Conservation (phyloP, 2,888 invertebrate species). For the Agriotes lineatus region DNA sequence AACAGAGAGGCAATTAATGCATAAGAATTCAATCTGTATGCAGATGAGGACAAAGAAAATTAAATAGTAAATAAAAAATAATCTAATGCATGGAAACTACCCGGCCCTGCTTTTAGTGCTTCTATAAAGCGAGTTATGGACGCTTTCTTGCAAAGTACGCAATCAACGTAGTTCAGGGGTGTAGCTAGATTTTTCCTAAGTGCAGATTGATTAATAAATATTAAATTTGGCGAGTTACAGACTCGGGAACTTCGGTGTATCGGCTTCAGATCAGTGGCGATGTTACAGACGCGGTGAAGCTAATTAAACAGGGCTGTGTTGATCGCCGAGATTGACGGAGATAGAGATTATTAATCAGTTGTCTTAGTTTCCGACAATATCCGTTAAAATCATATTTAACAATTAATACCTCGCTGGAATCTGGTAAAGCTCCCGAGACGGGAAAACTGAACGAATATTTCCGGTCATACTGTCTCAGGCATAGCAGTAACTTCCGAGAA, state of each 20-base stretch:
- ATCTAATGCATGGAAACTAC: constrained; percentile 31
- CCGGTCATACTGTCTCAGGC: constrained; percentile 34
- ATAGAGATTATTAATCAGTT: constrained; percentile 25
- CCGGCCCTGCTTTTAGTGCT: constrained; percentile 13
- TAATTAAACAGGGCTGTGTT: background rate
- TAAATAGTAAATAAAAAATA: constrained; percentile 37
- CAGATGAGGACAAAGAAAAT: constrained; percentile 36
- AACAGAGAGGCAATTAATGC: constrained; percentile 26
- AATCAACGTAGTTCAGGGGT: background rate
- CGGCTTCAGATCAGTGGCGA: background rate
- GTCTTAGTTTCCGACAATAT: constrained; percentile 24
- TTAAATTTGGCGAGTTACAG: too few species aligned
- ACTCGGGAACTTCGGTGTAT: too few species aligned
- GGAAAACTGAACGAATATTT: constrained; percentile 34
- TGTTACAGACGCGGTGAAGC: background rate
- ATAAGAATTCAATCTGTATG: constrained; percentile 40
- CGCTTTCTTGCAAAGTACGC: background rate
- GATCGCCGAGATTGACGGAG: background rate
- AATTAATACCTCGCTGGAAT: constrained; percentile 26
- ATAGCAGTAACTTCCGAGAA: constrained; percentile 32
- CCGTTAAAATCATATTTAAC: constrained; percentile 26
- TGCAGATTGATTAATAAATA: constrained; percentile 15
- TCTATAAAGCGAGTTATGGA: constrained; percentile 14
- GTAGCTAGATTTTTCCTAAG: background rate
- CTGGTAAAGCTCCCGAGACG: constrained; percentile 20